Conservation (phyloP, 2,888 invertebrate species). For the Euplexia lucipara region DNA sequence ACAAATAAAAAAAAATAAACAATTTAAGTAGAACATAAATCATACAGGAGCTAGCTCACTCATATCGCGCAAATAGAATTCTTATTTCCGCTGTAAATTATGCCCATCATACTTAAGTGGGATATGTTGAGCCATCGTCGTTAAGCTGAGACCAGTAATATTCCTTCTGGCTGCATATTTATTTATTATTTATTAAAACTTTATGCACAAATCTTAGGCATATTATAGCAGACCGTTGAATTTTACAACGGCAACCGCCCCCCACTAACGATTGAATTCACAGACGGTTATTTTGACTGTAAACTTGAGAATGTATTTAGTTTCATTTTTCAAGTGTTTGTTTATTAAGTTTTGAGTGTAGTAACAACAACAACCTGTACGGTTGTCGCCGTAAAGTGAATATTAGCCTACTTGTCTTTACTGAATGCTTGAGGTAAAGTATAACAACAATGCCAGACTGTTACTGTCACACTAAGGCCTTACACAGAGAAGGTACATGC, state of each 20-base stretch:
- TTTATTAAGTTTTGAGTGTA: conserved; percentile 2
- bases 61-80: conserved; percentile 22
- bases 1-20: background rate
- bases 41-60: conserved; percentile 3
- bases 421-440: too few species aligned
- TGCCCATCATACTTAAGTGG: conserved; percentile 26
- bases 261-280: conserved; percentile 30
- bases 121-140: conserved; percentile 21
- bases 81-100: conserved; percentile 39
- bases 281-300: conserved; percentile 18
- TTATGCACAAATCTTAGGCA: too few species aligned
- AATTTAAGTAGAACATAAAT: background rate
- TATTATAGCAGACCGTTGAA: conserved; percentile 45
- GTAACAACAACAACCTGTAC: background rate
- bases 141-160: conserved; percentile 35
- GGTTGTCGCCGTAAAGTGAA: background rate
- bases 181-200: too few species aligned
- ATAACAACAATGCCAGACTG: too few species aligned
- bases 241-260: conserved; percentile 41
- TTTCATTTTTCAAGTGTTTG: background rate
- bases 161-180: conserved; percentile 40
- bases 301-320: conserved; percentile 6
- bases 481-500: too few species aligned
- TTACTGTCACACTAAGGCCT: too few species aligned
- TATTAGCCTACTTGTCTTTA: too few species aligned